These are phyloP conservation scores for Amphilophus citrinellus DNA, from an alignment of 2,113 vertebrate genomes.

Conservation along the genomic window DNA sequence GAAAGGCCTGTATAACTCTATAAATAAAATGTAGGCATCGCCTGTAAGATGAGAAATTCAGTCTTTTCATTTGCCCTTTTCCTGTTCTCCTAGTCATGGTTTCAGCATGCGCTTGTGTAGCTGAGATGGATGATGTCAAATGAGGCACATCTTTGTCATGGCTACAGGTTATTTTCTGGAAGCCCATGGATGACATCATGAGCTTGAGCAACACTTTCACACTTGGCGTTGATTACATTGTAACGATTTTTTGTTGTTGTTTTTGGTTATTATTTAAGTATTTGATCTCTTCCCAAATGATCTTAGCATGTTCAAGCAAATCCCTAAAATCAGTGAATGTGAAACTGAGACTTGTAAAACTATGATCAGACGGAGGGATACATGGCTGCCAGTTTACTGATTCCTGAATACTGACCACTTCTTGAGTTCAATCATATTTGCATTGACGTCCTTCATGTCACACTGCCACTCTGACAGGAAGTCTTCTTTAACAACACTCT, in stretches of 20 bases:
- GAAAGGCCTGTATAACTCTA: background rate
- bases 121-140: background rate
- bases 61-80: background rate
- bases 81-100: background rate
- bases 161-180: background rate
- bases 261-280: background rate
- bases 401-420: background rate
- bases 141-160: background rate
- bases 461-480: background rate
- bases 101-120: background rate
- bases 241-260: too few relatives aligned
- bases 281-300: background rate
- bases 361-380: background rate
- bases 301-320: background rate
- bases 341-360: background rate
- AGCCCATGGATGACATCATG: background rate
- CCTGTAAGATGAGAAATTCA: background rate
- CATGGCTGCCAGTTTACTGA: background rate
- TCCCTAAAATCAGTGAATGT: background rate
- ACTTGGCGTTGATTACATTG: too few relatives aligned
- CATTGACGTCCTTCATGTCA: slow-evolving; percentile 1
- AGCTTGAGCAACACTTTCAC: too few relatives aligned
- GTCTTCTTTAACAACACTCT: slow-evolving; percentile 17
- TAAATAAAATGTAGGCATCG: background rate
- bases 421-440: background rate